Evolutionary conservation across 2,113 vertebrate genomes (phyloP).

Genomic region (Perognathus longimembris): DNA sequence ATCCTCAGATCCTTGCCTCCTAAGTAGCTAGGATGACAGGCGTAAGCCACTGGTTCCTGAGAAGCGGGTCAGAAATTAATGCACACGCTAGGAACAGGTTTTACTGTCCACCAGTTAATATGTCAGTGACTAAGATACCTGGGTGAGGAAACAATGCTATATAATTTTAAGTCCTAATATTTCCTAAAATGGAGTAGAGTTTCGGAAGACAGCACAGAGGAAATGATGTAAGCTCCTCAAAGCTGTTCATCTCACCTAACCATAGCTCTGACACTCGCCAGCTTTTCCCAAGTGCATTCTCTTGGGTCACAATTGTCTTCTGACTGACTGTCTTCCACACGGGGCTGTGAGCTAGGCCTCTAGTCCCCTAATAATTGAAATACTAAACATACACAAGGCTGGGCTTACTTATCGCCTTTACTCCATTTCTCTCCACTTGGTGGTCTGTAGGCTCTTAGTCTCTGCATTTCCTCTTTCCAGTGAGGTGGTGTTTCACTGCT

Average conservation of each 20-base stretch:
- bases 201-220: background rate
- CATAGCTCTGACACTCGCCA: background rate
- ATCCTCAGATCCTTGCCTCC: too few species aligned
- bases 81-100: background rate
- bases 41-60: too few species aligned
- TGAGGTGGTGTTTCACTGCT: slow-evolving; percentile 98
- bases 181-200: slow-evolving; percentile 11
- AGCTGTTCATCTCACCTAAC: background rate
- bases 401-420: slow-evolving; percentile 94
- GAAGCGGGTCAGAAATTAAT: background rate
- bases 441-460: slow-evolving; percentile 91
- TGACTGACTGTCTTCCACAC: background rate
- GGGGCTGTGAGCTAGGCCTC: background rate
- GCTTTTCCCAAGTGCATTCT: background rate
- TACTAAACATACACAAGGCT: background rate
- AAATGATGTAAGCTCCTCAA: background rate
- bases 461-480: slow-evolving; percentile 99
- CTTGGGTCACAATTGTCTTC: background rate
- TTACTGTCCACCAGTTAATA: background rate
- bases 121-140: background rate
- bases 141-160: background rate
- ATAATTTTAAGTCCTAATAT: background rate
- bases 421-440: slow-evolving; percentile 95
- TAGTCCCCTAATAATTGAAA: background rate
- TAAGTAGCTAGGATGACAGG: too few species aligned